Conservation (phyloP, 2,888 invertebrate species). For the Drosophila meridiana region DNA sequence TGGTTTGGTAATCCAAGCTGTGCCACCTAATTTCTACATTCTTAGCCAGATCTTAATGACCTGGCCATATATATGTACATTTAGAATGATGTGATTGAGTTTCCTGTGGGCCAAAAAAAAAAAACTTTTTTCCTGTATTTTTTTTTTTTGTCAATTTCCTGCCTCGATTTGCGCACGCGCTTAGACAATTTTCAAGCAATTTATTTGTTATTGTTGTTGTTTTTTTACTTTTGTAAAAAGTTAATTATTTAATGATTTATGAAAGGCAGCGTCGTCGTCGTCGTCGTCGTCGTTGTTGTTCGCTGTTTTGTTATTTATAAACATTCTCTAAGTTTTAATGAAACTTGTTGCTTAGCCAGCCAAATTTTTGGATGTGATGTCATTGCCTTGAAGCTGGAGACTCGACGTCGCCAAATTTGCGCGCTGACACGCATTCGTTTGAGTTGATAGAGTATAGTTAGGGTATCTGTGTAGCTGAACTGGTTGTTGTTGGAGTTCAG, state of each 20-base stretch:
- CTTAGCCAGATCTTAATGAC: slow-evolving; percentile 27
- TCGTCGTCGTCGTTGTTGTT: slow-evolving; percentile 21
- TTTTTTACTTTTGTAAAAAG: slow-evolving; percentile 46
- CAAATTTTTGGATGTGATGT: slow-evolving; percentile 49
- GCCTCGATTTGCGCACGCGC: slow-evolving; percentile 60
- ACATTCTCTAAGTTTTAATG: slow-evolving; percentile 71
- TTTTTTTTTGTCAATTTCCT: slow-evolving; percentile 58
- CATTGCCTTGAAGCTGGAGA: slow-evolving; percentile 48
- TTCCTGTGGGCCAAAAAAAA: slow-evolving; percentile 58
- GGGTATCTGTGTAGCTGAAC: slow-evolving; percentile 39
- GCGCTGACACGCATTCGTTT: neutral
- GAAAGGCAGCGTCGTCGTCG: slow-evolving; percentile 50
- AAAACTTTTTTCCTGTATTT: neutral
- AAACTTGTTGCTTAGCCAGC: slow-evolving; percentile 68
- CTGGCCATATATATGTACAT: slow-evolving; percentile 13
- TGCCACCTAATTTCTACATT: slow-evolving; percentile 5
- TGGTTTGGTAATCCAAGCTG: slow-evolving; percentile 14
- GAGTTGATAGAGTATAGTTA: slow-evolving; percentile 10
- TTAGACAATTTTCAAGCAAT: slow-evolving; percentile 27
- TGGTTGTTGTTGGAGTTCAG: slow-evolving; percentile 35
- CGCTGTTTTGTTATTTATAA: slow-evolving; percentile 65
- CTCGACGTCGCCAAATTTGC: slow-evolving; percentile 70
- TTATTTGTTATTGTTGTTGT: slow-evolving; percentile 33
- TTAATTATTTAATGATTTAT: slow-evolving; percentile 81
- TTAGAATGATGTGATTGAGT: slow-evolving; percentile 2